Base-by-base conservation (phyloP, 2,797 vertebrate species). In the Crocidura indochinensis region DNA sequence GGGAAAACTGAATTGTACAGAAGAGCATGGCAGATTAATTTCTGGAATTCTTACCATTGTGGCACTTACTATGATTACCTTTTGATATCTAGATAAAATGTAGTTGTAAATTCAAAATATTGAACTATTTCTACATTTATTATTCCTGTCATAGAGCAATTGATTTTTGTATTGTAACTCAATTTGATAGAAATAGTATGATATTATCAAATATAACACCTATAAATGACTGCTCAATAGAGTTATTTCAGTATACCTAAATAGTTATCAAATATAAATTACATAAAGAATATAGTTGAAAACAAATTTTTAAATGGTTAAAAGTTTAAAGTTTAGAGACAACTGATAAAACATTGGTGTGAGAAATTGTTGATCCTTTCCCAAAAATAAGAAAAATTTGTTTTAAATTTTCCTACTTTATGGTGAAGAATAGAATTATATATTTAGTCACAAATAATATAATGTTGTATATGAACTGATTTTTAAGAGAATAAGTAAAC, bases 91-190 rank as follows among this genome's bases (percentile, higher is more conserved):
- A 60, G n/a, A 27, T 78, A 90, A 88, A 69, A 75, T 75, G 1
- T 77, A 84, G 71, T 91, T 84, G 27, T 19, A 90, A 84, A 84
- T 81, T 88, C 12, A 64, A 68, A 90, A 67, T 17, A 71, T 20
- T 49, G 47, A 74, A 64, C 8, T 44, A 6, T 81, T 79, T 92
- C 68, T 64, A 51, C 10, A 27, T 68, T 89, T 84, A 27, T 79
- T 68, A 92, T 77, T 93, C n/a, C 60, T 65, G 8, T 64, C 27
- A 71, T 62, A 72, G 71, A 86, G 71, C n/a, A 87, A 72, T 76
- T 81, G 84, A 87, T 91, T 90, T 73, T 89, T 72, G 67, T 73
- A 69, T 29, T 88, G 2, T 74, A 86, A 90, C 44, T 86, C 47
- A 83, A 19, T 56, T 2, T 86, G 31, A 51, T 38, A 78, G 67